A percentile compares a stretch with the other conserved stretches of the same genome.
phyloP scores from a whole-genome alignment of 2,797 vertebrate species.

The Kryptopterus vitreolus region DNA sequence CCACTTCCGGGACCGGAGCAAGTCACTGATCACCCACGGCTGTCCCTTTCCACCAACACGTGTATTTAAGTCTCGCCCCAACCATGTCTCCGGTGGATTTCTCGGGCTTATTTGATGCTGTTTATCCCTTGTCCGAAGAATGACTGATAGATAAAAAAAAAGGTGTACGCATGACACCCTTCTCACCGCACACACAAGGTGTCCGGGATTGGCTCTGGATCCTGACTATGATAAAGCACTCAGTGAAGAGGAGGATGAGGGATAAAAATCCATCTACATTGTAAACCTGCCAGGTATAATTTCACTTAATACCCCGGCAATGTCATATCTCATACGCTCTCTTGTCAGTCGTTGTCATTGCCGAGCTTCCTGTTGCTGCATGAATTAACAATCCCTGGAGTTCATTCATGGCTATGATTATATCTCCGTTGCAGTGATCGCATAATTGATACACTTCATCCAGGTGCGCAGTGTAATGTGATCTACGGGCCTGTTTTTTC shows the following conservation, averaged over 20 bases:
- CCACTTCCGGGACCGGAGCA: too few species aligned
- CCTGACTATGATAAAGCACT: background rate
- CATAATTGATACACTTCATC: conserved; percentile 57
- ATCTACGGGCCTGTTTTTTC: conserved; percentile 48
- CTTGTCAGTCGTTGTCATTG: conserved; percentile 46
- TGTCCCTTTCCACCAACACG: too few species aligned
- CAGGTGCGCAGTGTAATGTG: conserved; percentile 59
- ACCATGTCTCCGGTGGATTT: too few species aligned
- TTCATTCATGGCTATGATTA: conserved; percentile 44
- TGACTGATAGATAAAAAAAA: background rate
- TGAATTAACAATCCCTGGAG: conserved; percentile 47
- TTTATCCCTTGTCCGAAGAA: too few species aligned
- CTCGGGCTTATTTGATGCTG: too few species aligned
- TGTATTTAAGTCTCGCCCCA: too few species aligned
- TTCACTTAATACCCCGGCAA: conserved; percentile 40
- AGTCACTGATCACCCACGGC: too few species aligned
- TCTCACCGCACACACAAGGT: background rate
- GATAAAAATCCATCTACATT: conserved; percentile 36
- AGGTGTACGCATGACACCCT: background rate
- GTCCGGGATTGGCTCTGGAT: background rate
- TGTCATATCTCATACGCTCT: conserved; percentile 32
- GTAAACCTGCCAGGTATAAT: conserved; percentile 38
- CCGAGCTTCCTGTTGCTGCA: conserved; percentile 41
- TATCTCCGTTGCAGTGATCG: conserved; percentile 55
- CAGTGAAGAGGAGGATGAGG: background rate